Conservation (phyloP, 1,140 invertebrate species). For the Thalassaphorura encarpata region DNA sequence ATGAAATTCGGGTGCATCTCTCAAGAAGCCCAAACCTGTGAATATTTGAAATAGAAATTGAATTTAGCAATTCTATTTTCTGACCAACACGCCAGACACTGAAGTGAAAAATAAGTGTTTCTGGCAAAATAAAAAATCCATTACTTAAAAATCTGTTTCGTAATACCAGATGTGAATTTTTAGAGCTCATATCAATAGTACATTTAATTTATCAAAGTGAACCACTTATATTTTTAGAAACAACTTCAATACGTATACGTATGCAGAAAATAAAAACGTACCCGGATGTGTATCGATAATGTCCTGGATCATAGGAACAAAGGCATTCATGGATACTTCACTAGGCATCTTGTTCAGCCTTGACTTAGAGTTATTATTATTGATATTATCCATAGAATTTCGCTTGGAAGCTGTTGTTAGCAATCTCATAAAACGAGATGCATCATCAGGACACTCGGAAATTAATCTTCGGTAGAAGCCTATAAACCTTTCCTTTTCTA, state of each 20-base stretch:
- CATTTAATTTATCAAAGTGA: neutral
- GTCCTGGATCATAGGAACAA: slow-evolving; percentile 89
- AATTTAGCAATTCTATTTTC: too few relatives aligned
- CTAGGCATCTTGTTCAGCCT: neutral
- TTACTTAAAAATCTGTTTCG: too few relatives aligned
- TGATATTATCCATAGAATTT: slow-evolving; percentile 3
- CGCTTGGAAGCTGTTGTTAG: slow-evolving; percentile 36
- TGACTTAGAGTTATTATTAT: neutral
- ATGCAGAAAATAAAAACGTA: too few relatives aligned
- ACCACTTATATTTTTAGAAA: neutral
- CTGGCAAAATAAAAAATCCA: too few relatives aligned
- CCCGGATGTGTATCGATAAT: slow-evolving; percentile 99
- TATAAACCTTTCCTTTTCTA: slow-evolving; percentile 15
- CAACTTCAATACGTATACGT: too few relatives aligned
- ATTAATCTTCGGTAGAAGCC: slow-evolving; percentile 23
- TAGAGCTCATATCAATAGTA: neutral
- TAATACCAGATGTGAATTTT: too few relatives aligned
- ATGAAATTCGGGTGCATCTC: too few relatives aligned
- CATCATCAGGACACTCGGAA: slow-evolving; percentile 75
- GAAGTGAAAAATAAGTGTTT: too few relatives aligned
- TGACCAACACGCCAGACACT: too few relatives aligned
- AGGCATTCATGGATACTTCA: slow-evolving; percentile 49
- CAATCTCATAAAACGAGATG: slow-evolving; percentile 81
- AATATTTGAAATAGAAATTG: too few relatives aligned
- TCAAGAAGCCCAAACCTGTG: too few relatives aligned